Conservation (phyloP, 2,113 vertebrate genomes). For the Nettapus auritus region DNA sequence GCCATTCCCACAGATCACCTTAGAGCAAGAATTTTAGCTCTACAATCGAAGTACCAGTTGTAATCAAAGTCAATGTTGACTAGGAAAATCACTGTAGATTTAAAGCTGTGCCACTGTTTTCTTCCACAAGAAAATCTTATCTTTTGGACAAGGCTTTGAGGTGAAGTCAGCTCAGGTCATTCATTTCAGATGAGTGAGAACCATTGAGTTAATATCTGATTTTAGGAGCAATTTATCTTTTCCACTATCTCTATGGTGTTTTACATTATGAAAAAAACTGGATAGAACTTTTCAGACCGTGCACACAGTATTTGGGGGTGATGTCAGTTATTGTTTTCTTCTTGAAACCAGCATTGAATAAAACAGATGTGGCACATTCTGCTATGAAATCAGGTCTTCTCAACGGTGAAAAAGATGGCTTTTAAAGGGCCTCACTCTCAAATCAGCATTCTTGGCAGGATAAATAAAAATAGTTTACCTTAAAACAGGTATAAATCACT, state of each 20-base stretch:
- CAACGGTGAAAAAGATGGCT: background rate
- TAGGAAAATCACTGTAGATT: background rate
- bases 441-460: background rate
- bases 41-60: background rate
- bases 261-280: background rate
- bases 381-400: background rate
- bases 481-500: background rate
- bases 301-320: background rate
- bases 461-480: conserved; percentile 18
- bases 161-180: background rate
- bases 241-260: background rate
- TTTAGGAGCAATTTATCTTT: background rate
- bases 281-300: background rate
- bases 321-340: background rate
- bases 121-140: background rate
- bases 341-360: background rate
- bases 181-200: background rate
- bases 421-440: background rate
- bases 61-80: background rate
- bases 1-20: background rate
- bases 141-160: background rate
- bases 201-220: background rate
- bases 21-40: background rate
- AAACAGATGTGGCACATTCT: background rate
- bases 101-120: background rate